Evolutionary conservation across 2,888 invertebrate genomes (phyloP).

Genomic region (Pollenia amentaria): DNA sequence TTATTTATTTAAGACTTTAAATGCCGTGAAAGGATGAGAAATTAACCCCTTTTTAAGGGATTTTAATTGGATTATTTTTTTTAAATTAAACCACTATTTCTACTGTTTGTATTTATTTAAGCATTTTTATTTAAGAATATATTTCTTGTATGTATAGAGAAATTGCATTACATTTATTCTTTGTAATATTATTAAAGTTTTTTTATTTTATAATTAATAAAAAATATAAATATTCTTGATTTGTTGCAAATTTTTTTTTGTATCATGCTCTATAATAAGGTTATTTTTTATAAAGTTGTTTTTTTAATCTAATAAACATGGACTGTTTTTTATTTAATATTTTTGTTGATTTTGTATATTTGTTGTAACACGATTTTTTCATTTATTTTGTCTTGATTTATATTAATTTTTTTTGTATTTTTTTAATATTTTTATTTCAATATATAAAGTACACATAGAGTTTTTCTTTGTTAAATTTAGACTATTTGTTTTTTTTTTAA

Average conservation of each 20-base stretch:
- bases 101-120: slow-evolving; percentile 66
- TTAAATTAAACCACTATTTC: slow-evolving; percentile 34
- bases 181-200: slow-evolving; percentile 43
- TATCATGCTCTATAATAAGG: slow-evolving; percentile 29
- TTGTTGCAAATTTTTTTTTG: slow-evolving; percentile 54
- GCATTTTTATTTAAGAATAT: slow-evolving; percentile 72
- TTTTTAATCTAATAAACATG: slow-evolving; percentile 71
- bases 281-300: slow-evolving; percentile 56
- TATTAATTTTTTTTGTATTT: slow-evolving; percentile 42
- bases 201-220: slow-evolving; percentile 60
- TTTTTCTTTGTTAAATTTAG: slow-evolving; percentile 32
- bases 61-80: not conserved
- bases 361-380: slow-evolving; percentile 43
- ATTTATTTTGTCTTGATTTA: slow-evolving; percentile 24
- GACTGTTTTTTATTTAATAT: slow-evolving; percentile 59
- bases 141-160: slow-evolving; percentile 69
- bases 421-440: slow-evolving; percentile 28
- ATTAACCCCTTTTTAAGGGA: not conserved
- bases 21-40: too few species aligned
- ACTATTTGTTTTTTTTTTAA: slow-evolving; percentile 30
- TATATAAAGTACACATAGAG: slow-evolving; percentile 65
- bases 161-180: slow-evolving; percentile 72
- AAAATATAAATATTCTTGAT: slow-evolving; percentile 58
- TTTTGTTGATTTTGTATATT: slow-evolving; percentile 34
- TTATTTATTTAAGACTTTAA: too few species aligned